Evolutionary conservation across 2,888 invertebrate species (phyloP).

Genomic region (Tricholauxania praeusta): DNA sequence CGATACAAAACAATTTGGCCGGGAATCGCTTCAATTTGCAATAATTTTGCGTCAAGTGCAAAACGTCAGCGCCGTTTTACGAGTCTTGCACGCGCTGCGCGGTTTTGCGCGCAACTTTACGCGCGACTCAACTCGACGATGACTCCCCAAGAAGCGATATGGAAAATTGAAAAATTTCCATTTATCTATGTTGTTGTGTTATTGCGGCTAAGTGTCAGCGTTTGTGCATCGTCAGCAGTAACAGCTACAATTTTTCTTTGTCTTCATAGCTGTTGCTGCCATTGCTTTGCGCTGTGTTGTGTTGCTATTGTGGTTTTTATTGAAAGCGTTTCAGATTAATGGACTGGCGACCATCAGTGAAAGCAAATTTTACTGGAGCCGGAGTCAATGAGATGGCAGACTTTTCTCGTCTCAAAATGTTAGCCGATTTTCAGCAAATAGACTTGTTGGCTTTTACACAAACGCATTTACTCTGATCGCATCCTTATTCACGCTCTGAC

Average conservation of each 20-base stretch:
- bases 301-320: constrained; percentile 57
- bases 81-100: too few species aligned
- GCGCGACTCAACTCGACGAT: neutral
- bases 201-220: constrained; percentile 41
- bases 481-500: neutral
- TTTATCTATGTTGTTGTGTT: constrained; percentile 36
- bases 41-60: constrained; percentile 34
- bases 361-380: neutral
- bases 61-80: constrained; percentile 7
- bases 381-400: too few species aligned
- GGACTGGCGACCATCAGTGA: constrained; percentile 34
- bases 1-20: constrained; percentile 45
- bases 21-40: constrained; percentile 46
- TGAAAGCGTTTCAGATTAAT: constrained; percentile 47
- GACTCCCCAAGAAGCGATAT: neutral
- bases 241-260: constrained; percentile 45
- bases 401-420: too few species aligned
- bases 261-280: constrained; percentile 25
- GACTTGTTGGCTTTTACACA: too few species aligned
- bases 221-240: constrained; percentile 36
- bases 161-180: constrained; percentile 8
- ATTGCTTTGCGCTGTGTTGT: neutral
- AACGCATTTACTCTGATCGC: too few species aligned
- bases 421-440: too few species aligned
- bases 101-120: neutral